Evolutionary conservation across 2,797 vertebrate species (phyloP).

Genomic region (Microtus californicus): DNA sequence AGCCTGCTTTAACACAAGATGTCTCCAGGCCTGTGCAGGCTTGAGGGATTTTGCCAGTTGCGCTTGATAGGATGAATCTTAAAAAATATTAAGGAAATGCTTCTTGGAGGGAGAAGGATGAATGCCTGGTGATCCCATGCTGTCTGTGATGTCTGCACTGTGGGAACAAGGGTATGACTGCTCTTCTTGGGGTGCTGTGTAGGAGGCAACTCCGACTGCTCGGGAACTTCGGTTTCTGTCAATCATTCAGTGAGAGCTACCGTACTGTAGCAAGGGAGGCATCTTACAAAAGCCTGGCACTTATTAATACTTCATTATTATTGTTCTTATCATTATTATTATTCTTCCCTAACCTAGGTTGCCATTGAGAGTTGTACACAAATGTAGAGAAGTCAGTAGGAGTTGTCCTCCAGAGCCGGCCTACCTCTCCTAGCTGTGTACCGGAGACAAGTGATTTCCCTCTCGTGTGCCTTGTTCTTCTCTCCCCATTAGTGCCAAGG

Average conservation of each 20-base stretch:
- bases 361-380: not conserved
- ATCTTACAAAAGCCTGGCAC: not conserved
- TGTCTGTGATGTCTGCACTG: not conserved
- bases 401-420: not conserved
- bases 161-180: slow-evolving; percentile 31
- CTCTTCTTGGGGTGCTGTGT: not conserved
- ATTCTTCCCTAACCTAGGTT: not conserved
- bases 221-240: slow-evolving; percentile 35
- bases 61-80: slow-evolving; percentile 48
- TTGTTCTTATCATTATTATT: not conserved
- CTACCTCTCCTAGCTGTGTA: not conserved
- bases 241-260: not conserved
- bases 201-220: not conserved
- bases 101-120: slow-evolving; percentile 21
- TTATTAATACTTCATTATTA: not conserved
- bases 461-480: not conserved
- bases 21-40: slow-evolving; percentile 79
- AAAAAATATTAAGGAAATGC: not conserved
- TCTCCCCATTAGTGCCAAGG: not conserved
- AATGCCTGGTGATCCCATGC: not conserved
- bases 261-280: slow-evolving; percentile 34
- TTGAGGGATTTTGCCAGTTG: not conserved
- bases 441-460: not conserved
- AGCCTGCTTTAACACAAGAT: slow-evolving; percentile 68
- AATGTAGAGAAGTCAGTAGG: not conserved